Evolutionary conservation across 2,113 vertebrate genomes (phyloP).

Genomic region (Benitochromis conjunctus): DNA sequence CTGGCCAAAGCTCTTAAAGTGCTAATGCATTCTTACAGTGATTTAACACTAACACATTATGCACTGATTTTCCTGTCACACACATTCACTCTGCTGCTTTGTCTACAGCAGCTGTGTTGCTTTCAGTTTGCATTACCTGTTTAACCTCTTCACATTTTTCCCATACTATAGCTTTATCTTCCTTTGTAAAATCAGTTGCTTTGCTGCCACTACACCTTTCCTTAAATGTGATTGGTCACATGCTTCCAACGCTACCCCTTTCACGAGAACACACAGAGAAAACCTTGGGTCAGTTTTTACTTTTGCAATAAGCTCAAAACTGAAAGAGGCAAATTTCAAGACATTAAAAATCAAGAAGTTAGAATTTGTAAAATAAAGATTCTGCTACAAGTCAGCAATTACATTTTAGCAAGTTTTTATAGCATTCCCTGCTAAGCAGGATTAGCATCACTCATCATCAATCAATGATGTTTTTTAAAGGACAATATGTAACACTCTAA

Average conservation of each 20-base stretch:
- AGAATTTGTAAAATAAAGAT: rapidly evolving
- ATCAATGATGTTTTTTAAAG: neutral
- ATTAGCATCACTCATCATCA: neutral
- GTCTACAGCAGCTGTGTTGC: neutral
- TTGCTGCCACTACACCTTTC: neutral
- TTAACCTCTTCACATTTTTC: neutral
- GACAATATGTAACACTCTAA: neutral
- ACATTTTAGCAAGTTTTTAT: neutral
- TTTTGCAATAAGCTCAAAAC: neutral
- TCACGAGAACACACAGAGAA: neutral
- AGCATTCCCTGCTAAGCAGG: neutral
- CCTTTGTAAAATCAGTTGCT: neutral
- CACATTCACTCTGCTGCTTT: neutral
- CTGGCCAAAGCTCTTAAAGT: no score
- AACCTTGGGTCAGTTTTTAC: neutral
- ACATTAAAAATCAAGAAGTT: neutral
- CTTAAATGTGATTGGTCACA: neutral
- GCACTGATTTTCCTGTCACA: neutral
- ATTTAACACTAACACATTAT: neutral
- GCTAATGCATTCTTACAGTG: no score
- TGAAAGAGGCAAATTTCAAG: neutral
- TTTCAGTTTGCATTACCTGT: neutral
- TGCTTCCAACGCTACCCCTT: neutral
- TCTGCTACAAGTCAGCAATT: neutral
- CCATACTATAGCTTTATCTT: neutral